phyloP scores from a whole-genome alignment of 2,797 vertebrate genomes.

The Threskiornis aethiopicus region DNA sequence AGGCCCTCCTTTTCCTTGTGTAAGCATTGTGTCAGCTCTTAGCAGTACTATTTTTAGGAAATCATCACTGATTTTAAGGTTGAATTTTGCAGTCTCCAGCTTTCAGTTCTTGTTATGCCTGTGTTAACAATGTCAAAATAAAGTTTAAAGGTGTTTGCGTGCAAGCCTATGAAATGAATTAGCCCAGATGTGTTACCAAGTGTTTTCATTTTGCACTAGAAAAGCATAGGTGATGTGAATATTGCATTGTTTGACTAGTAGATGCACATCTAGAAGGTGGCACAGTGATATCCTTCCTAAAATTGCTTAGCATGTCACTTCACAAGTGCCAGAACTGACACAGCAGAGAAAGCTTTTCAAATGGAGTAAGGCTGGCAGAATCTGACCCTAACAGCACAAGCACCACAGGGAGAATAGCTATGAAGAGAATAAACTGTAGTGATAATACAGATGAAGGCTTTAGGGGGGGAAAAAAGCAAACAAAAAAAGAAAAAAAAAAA shows the following conservation, averaged over 20 bases:
- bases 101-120: neutral
- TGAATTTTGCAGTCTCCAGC: neutral
- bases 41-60: neutral
- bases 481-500: neutral
- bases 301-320: neutral
- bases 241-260: neutral
- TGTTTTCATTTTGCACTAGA: neutral
- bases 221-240: neutral
- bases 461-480: accelerated
- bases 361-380: neutral
- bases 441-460: neutral
- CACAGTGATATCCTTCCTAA: neutral
- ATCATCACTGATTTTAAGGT: neutral
- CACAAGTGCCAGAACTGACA: neutral
- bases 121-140: neutral
- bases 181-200: neutral
- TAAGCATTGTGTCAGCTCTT: neutral
- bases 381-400: neutral
- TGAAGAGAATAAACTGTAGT: neutral
- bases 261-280: neutral
- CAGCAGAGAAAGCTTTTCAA: neutral
- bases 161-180: neutral
- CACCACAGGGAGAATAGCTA: neutral
- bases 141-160: neutral
- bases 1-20: neutral